Evolutionary conservation across 2,113 vertebrate genomes (phyloP).

Genomic region (Brachyistius frenatus): DNA sequence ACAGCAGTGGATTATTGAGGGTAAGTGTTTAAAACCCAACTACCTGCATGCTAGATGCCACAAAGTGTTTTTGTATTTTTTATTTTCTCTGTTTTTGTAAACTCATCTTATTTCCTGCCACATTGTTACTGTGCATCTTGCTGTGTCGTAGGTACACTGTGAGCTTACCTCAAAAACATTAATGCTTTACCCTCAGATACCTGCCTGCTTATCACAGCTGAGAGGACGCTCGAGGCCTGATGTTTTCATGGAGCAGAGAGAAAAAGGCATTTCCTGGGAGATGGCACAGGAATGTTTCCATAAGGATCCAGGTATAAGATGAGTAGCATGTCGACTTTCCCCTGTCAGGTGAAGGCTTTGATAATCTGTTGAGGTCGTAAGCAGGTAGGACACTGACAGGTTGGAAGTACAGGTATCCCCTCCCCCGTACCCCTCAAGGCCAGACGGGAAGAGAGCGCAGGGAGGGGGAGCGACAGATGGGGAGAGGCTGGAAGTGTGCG

Average conservation of each 20-base stretch:
- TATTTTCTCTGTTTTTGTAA: too few species aligned
- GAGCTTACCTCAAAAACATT: background rate
- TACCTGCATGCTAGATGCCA: background rate
- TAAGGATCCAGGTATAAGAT: slow-evolving; percentile 14
- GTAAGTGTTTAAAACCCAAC: background rate
- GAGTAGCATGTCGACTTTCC: slow-evolving; percentile 7
- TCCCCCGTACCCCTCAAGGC: slow-evolving; percentile 11
- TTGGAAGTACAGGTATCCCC: slow-evolving; percentile 28
- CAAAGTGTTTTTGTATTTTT: background rate
- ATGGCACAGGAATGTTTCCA: slow-evolving; percentile 21
- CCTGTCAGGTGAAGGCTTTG: slow-evolving; percentile 65
- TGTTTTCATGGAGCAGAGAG: background rate
- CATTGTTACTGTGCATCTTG: background rate
- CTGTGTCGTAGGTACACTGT: background rate
- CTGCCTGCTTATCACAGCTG: slow-evolving; percentile 5
- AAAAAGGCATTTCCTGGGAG: slow-evolving; percentile 17
- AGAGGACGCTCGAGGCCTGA: slow-evolving; percentile 4
- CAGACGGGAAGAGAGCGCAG: slow-evolving; percentile 27
- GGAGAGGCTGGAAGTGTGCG: slow-evolving; percentile 21
- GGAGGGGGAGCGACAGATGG: slow-evolving; percentile 40
- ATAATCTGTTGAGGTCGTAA: slow-evolving; percentile 45
- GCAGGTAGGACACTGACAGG: slow-evolving; percentile 59
- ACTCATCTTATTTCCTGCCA: too few species aligned
- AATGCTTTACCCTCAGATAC: background rate
- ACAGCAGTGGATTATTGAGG: too few species aligned